Base-by-base conservation (phyloP, 2,888 invertebrate species). In the Pheosia tremula region DNA sequence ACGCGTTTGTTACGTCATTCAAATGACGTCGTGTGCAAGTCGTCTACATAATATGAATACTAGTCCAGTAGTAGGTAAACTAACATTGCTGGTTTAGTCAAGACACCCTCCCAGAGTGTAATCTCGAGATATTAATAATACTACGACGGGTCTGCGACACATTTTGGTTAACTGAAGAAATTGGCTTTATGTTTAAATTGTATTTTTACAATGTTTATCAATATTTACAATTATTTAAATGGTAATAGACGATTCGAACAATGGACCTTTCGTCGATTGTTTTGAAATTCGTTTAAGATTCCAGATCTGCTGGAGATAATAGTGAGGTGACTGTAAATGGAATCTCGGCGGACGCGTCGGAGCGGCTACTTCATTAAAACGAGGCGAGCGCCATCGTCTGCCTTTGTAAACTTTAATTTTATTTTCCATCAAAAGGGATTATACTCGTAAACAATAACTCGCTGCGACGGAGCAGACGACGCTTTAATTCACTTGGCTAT, bases 401-500 rank as follows among this genome's bases (percentile, higher is more conserved):
- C 47, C 47, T 47, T 47, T 47, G 47, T n/a, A n/a, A n/a, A 11
- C 47, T 47, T 47, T 47, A 11, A 47, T 47, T 47, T 47, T 47
- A 47, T 47, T 47, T 47, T 47, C 47, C 47, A 47, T 47, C 47
- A 47, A 47, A 47, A 47, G n/a, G 11, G 47, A 47, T 47, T 47
- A 47, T 47, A 47, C 47, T n/a, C 47, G 47, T 47, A 47, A 47
- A 47, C 47, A 47, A 47, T 43, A 47, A 47, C 47, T n/a, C 47
- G n/a, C 24, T 24, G 47, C 47, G n/a, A 47, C 24, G 24, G n/a
- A n/a, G 47, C 47, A 47, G 47, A 47, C n/a, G 47, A n/a, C 11
- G 11, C 11, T n/a, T 47, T 47, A 47, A n/a, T 47, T 47, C n/a
- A n/a, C 47, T 47, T 47, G n/a, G n/a, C 11, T 11, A n/a, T 47